These are phyloP conservation scores for Enteromius fasciolatus DNA, from an alignment of 2,797 vertebrate genomes.

Conservation along the genomic window DNA sequence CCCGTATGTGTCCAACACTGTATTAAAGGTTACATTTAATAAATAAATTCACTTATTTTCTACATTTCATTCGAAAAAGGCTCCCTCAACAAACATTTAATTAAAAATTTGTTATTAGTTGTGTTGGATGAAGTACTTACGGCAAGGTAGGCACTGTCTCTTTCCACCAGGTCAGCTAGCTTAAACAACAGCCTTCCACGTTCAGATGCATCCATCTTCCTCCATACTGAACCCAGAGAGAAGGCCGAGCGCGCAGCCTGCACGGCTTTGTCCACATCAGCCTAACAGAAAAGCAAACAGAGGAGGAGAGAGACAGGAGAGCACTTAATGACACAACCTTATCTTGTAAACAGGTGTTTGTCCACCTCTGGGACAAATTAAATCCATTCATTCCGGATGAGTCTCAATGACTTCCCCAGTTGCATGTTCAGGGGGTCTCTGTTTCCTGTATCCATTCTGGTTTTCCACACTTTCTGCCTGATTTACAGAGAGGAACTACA, in stretches of 20 bases:
- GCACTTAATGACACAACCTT: slow-evolving; percentile 25
- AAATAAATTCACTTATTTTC: not conserved
- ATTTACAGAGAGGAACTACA: slow-evolving; percentile 46
- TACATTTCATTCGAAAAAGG: not conserved
- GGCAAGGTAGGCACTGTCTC: slow-evolving; percentile 88
- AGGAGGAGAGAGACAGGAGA: slow-evolving; percentile 2
- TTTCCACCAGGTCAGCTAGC: slow-evolving; percentile 93
- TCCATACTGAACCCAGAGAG: slow-evolving; percentile 92
- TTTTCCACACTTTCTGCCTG: slow-evolving; percentile 53
- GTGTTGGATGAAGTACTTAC: slow-evolving; percentile 72
- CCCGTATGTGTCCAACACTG: not conserved
- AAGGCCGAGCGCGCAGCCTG: slow-evolving; percentile 92
- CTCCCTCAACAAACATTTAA: not conserved
- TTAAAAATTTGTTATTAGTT: not conserved
- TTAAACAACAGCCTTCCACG: slow-evolving; percentile 91
- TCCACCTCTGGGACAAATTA: slow-evolving; percentile 55
- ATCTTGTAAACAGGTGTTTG: slow-evolving; percentile 52
- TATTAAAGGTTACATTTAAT: not conserved
- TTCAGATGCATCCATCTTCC: slow-evolving; percentile 94
- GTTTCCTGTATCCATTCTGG: slow-evolving; percentile 41
- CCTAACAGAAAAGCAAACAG: slow-evolving; percentile 71
- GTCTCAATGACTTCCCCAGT: slow-evolving; percentile 48
- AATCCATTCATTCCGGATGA: slow-evolving; percentile 45
- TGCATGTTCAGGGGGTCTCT: slow-evolving; percentile 16
- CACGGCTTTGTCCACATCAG: slow-evolving; percentile 94